A percentile compares a stretch with the other conserved stretches of the same genome.
Evolutionary conservation across 2,888 invertebrate species (phyloP).

Genomic region (Frankliniella intonsa): DNA sequence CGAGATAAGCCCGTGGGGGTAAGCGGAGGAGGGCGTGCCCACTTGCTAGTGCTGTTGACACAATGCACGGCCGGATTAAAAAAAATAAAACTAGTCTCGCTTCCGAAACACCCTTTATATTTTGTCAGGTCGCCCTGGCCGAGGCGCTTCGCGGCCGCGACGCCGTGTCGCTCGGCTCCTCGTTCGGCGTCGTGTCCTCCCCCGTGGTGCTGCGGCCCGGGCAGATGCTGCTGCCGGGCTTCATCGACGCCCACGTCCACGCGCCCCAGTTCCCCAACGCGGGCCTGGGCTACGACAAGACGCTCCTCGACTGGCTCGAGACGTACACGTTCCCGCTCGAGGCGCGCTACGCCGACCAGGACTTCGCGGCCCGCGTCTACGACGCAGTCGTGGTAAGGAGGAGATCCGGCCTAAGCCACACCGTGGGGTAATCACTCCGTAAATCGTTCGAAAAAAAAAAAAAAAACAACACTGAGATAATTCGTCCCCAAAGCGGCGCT

Average conservation of each 20-base stretch:
- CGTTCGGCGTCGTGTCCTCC: neutral
- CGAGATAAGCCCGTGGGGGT: too few species aligned
- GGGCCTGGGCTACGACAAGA: conserved; percentile 74
- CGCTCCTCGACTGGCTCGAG: conserved; percentile 78
- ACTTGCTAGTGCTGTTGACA: too few species aligned
- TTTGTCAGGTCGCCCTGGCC: neutral
- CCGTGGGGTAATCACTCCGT: too few species aligned
- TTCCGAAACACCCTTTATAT: neutral
- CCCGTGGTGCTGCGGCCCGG: conserved; percentile 34
- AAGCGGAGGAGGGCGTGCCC: too few species aligned
- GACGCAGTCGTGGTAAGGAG: conserved; percentile 75
- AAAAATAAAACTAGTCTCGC: too few species aligned
- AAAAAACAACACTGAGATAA: too few species aligned
- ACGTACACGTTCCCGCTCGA: conserved; percentile 83
- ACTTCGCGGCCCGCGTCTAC: conserved; percentile 68
- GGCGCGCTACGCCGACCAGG: conserved; percentile 60
- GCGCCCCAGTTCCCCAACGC: conserved; percentile 84
- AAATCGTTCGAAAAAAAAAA: too few species aligned
- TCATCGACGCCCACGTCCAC: conserved; percentile 86
- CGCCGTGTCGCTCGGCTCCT: neutral
- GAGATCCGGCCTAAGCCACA: too few species aligned
- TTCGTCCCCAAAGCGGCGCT: neutral
- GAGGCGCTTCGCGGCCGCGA: conserved; percentile 21
- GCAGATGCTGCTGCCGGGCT: conserved; percentile 80
- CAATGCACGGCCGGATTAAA: too few species aligned